Percentiles rank a stretch among this genome's conserved stretches.
Conservation (phyloP, 2,797 vertebrate species). For the Rhinatrema bivittatum region DNA sequence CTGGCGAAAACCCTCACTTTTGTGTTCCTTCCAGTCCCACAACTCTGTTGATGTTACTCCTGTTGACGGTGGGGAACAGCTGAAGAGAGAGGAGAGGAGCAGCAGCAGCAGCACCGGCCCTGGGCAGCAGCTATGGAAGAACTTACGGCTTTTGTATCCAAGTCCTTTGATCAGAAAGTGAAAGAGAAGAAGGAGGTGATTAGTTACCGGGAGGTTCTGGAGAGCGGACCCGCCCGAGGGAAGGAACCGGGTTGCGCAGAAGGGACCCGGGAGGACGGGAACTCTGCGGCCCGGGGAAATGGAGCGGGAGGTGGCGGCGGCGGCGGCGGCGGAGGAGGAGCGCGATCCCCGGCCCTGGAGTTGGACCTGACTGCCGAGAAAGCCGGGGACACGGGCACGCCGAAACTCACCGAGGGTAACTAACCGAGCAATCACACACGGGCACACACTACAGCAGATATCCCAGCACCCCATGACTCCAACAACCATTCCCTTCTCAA, state of each 20-base stretch:
- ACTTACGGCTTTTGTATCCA: conserved; percentile 95
- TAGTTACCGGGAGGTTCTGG: conserved; percentile 92
- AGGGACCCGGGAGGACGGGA: conserved; percentile 70
- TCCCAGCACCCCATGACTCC: too few species aligned
- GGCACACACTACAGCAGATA: too few species aligned
- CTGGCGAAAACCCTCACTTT: too few species aligned
- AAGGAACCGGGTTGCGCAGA: conserved; percentile 73
- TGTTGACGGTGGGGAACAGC: conserved; percentile 48
- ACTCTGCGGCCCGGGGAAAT: conserved; percentile 57
- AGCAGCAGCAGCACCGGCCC: conserved; percentile 16
- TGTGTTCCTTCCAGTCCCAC: conserved; percentile 16
- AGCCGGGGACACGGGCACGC: conserved; percentile 79
- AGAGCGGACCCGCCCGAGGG: conserved; percentile 77
- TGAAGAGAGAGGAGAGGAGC: conserved; percentile 17
- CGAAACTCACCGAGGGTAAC: conserved; percentile 89
- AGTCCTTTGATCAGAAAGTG: conserved; percentile 97
- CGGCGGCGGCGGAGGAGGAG: conserved; percentile 47
- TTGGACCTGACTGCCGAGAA: conserved; percentile 82
- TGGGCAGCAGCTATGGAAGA: conserved; percentile 84
- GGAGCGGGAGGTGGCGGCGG: conserved; percentile 37
- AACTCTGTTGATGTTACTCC: conserved; percentile 81
- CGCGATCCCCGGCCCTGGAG: conserved; percentile 80
- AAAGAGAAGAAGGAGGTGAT: conserved; percentile 96
- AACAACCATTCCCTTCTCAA: too few species aligned
- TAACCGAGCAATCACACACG: conserved; percentile 10